These are phyloP conservation scores for Tetrapedia diversipes DNA, from an alignment of 2,888 invertebrate species.

Conservation along the genomic window DNA sequence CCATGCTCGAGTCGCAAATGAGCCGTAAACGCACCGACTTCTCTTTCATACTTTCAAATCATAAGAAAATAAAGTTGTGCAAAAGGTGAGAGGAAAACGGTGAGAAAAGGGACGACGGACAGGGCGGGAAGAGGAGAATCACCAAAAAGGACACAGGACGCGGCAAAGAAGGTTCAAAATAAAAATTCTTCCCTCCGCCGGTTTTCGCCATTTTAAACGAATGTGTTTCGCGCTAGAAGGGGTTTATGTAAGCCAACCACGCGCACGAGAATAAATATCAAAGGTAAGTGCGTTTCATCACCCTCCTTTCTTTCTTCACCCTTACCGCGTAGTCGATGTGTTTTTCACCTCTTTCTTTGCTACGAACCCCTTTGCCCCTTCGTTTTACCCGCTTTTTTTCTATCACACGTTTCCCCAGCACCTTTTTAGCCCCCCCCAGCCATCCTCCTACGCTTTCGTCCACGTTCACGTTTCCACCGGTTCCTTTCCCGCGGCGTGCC, in stretches of 20 bases:
- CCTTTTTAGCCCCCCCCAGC: neutral
- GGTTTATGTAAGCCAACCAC: slow-evolving; percentile 57
- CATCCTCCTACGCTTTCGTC: neutral
- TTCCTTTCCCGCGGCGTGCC: no score
- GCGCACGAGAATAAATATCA: slow-evolving; percentile 61
- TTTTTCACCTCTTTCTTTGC: slow-evolving; percentile 51
- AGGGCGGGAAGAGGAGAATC: neutral
- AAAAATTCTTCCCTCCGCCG: slow-evolving; percentile 46
- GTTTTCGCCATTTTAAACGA: slow-evolving; percentile 53
- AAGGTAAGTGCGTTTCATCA: slow-evolving; percentile 58
- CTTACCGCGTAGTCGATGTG: slow-evolving; percentile 41
- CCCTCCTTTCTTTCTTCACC: slow-evolving; percentile 23
- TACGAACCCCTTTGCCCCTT: neutral
- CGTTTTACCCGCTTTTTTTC: slow-evolving; percentile 2
- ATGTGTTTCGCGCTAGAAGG: slow-evolving; percentile 56
- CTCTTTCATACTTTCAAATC: slow-evolving; percentile 42
- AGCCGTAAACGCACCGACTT: slow-evolving; percentile 33
- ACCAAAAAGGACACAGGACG: slow-evolving; percentile 14
- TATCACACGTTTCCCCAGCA: neutral
- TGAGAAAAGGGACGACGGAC: neutral
- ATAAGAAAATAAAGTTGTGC: neutral
- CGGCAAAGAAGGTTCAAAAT: slow-evolving; percentile 40
- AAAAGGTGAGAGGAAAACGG: neutral
- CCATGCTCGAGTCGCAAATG: slow-evolving; percentile 27
- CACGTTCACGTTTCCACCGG: neutral